phyloP scores from a whole-genome alignment of 2,113 vertebrate genomes.

The Galbula dea region DNA sequence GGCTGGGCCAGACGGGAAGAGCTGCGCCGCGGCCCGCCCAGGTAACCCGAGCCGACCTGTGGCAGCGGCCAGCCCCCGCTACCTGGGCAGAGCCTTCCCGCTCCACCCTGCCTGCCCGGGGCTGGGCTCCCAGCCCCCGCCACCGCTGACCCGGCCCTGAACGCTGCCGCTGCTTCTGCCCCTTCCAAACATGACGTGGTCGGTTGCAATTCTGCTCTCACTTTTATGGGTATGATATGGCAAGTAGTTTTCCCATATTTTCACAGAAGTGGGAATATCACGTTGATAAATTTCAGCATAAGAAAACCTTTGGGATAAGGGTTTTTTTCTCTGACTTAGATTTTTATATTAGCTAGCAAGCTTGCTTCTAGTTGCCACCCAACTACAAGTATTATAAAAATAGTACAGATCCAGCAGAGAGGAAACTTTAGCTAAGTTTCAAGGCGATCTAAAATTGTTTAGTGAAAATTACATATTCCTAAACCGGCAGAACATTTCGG shows the following conservation, averaged over 20 bases:
- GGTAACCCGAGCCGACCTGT: not conserved
- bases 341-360: not conserved
- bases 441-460: not conserved
- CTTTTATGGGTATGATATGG: not conserved
- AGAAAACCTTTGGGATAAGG: not conserved
- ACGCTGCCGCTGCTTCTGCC: not conserved
- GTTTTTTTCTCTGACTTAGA: not conserved
- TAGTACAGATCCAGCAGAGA: not conserved
- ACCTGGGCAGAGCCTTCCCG: not conserved
- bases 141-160: not conserved
- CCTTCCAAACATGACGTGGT: rapidly evolving
- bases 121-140: not conserved
- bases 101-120: not conserved
- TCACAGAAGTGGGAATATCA: not conserved
- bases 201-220: not conserved
- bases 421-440: not conserved
- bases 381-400: not conserved
- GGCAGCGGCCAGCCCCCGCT: not conserved
- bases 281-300: not conserved
- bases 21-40: constrained; percentile 3
- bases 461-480: not conserved
- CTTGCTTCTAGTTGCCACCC: not conserved
- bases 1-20: constrained; percentile 39
- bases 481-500: not conserved
- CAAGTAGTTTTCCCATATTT: not conserved